Conservation (phyloP, 2,113 vertebrate genomes). For the Tricholaema leucomelas region DNA sequence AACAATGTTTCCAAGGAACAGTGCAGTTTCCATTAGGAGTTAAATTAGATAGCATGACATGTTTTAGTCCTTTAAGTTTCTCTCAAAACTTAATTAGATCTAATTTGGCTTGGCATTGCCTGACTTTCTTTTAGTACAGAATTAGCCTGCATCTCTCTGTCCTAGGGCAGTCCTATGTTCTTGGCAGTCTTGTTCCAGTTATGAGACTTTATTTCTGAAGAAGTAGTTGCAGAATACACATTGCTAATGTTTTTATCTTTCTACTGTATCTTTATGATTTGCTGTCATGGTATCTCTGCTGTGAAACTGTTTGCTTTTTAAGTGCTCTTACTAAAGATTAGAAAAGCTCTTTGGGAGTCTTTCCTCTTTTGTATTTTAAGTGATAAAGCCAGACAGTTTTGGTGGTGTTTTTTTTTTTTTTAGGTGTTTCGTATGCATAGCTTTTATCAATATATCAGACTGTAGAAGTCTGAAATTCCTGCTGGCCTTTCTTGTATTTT, state of each 20-base stretch:
- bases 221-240: neutral
- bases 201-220: neutral
- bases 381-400: neutral
- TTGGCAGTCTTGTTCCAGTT: slow-evolving; percentile 41
- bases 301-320: slow-evolving; percentile 23
- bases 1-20: neutral
- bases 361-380: neutral
- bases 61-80: slow-evolving; percentile 21
- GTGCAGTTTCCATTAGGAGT: neutral
- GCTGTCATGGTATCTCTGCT: neutral
- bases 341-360: slow-evolving; percentile 14
- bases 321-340: slow-evolving; percentile 47
- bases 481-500: neutral
- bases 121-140: slow-evolving; percentile 35
- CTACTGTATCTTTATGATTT: slow-evolving; percentile 1
- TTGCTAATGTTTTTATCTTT: slow-evolving; percentile 38
- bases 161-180: slow-evolving; percentile 41
- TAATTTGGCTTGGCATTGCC: slow-evolving; percentile 40
- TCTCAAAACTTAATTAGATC: slow-evolving; percentile 41
- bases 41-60: slow-evolving; percentile 7
- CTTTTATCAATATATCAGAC: neutral
- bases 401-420: neutral
- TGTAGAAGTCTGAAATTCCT: neutral
- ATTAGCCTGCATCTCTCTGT: slow-evolving; percentile 37
- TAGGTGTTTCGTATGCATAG: neutral